Base-by-base conservation (phyloP, 2,113 vertebrate genomes). In the Cyphomyrus plagiostoma region DNA sequence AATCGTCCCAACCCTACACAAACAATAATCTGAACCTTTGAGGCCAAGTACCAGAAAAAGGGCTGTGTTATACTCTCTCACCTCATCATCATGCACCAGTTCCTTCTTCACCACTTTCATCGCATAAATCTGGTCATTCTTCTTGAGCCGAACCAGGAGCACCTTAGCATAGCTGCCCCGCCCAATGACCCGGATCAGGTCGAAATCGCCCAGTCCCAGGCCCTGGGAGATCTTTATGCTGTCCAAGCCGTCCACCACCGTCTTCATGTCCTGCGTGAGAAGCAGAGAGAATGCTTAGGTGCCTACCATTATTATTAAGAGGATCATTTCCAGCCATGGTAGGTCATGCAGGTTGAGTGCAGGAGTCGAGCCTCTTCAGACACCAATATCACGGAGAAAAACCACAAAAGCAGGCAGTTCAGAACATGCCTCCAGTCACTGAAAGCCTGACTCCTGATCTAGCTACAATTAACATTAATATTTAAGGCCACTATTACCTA, bases 31-130 rank as follows among this genome's bases (percentile, higher is more conserved):
- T 80, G 35, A 70, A 42, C 74, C 74, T 80, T 39, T 80, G 13
- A 80, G 17, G 35, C 35, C 13, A 42, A 35, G 74, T 80, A 80
- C 1, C 35, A 1, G 15, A 19, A 8, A 80, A 35, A 6, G 17
- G 15, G 74, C 21, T 48, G 45, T 19, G 1, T 48, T 48, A 6
- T 8, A 84, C 48, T n/a, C 45, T 17, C 96, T 94, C 93, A 98
- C 98, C 97, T 99, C 98, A 0, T 99, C 98, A 0, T 99, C 98
- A 0, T 99, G 98, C 82, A 99, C 98, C 92, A 99, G 94, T 92
- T 99, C 98, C 94, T 99, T 99, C 94, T 99, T 99, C 92, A 99
- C 98, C 90, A 99, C 98, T 94, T 99, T 99, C 98, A 99, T 99
- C 91, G 98, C 98, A 1, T 98, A 99, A 50, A 97, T 93, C 88